A percentile compares a stretch with the other conserved stretches of the same genome.
phyloP scores from a whole-genome alignment of 1,140 invertebrate species.

The Heliconius congener region DNA sequence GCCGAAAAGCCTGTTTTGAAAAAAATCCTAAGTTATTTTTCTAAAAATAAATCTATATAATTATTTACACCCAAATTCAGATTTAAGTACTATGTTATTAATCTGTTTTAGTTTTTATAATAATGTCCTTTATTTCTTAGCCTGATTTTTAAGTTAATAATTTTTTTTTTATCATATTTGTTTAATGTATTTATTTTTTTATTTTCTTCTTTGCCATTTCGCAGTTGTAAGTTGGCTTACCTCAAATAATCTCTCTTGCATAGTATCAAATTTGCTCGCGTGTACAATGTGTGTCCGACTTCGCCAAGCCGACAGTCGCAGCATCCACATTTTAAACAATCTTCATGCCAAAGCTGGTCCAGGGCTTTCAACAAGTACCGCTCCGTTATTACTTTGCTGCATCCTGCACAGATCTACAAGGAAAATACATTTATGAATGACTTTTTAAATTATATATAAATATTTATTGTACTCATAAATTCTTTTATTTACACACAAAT shows the following conservation, averaged over 20 bases:
- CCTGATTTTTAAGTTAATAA: too few species aligned
- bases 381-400: constrained; percentile 93
- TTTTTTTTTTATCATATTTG: neutral
- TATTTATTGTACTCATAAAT: neutral
- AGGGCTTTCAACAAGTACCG: constrained; percentile 92
- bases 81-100: neutral
- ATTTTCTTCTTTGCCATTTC: neutral
- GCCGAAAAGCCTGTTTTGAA: constrained; percentile 86
- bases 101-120: neutral
- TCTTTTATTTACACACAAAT: neutral
- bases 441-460: neutral
- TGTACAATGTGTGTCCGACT: constrained; percentile 98
- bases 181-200: too few species aligned
- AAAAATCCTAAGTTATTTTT: neutral
- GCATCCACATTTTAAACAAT: constrained; percentile 98
- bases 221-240: constrained; percentile 74
- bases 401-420: constrained; percentile 90
- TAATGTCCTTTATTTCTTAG: neutral
- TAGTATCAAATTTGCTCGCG: constrained; percentile 97
- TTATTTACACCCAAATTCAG: too few species aligned
- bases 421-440: neutral
- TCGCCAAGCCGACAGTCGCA: constrained; percentile 98
- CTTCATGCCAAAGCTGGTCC: constrained; percentile 98
- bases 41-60: too few species aligned
- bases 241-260: constrained; percentile 99